phyloP scores from a whole-genome alignment of 2,797 vertebrate species.

The Poeciliopsis turneri region DNA sequence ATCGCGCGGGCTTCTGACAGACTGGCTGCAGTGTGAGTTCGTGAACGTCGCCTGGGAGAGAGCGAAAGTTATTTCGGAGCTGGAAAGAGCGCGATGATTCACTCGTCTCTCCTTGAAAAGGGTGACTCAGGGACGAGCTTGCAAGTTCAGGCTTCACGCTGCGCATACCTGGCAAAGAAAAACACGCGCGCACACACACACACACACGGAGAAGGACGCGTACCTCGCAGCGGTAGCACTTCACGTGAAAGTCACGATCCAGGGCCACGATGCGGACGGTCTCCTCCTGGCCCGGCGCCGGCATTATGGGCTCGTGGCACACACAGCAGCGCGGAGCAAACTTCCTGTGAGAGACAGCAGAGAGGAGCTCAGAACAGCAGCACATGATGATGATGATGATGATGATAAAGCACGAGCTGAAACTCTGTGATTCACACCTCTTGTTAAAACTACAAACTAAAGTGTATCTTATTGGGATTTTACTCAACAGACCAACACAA shows the following conservation, averaged over 20 bases:
- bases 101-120: constrained; percentile 27
- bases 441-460: neutral
- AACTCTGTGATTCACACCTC: neutral
- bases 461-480: neutral
- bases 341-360: constrained; percentile 82
- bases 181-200: neutral
- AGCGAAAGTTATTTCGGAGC: constrained; percentile 50
- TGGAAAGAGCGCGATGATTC: constrained; percentile 49
- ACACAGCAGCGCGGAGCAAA: constrained; percentile 97
- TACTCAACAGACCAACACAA: neutral
- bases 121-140: constrained; percentile 34
- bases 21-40: constrained; percentile 55
- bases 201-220: constrained; percentile 17
- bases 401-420: neutral
- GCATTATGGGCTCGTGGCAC: constrained; percentile 97
- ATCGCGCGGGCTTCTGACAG: constrained; percentile 40
- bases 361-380: constrained; percentile 4
- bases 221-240: constrained; percentile 98
- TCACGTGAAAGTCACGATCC: constrained; percentile 97
- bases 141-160: neutral
- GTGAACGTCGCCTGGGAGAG: constrained; percentile 55
- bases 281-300: constrained; percentile 95
- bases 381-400: neutral
- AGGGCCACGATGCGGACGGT: constrained; percentile 97
- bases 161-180: constrained; percentile 20